Conservation (phyloP, 2,113 vertebrate genomes). For the Paratilapia polleni region DNA sequence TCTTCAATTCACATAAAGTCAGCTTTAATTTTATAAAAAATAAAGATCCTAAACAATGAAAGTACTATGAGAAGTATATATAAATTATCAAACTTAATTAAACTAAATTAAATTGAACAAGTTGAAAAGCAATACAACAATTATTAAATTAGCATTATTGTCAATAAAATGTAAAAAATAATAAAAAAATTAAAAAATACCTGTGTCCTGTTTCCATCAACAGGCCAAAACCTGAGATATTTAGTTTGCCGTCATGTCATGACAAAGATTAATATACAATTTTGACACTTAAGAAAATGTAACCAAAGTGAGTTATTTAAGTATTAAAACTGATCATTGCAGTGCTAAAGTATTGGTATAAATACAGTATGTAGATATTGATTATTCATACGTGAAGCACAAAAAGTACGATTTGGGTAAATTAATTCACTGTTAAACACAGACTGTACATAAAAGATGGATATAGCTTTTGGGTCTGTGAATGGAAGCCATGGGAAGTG, state of each 20-base stretch:
- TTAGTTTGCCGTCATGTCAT: too few relatives aligned
- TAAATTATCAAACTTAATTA: too few relatives aligned
- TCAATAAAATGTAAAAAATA: too few relatives aligned
- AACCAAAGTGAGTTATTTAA: neutral
- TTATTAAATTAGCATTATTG: neutral
- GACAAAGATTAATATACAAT: neutral
- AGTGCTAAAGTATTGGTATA: too few relatives aligned
- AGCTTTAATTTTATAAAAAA: too few relatives aligned
- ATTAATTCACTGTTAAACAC: neutral
- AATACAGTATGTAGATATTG: too few relatives aligned
- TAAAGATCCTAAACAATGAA: rapidly evolving
- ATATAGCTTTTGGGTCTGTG: rapidly evolving
- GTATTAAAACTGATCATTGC: neutral
- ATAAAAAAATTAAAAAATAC: neutral
- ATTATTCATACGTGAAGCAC: neutral
- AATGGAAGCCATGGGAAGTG: neutral
- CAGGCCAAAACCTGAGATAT: neutral
- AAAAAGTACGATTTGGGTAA: neutral
- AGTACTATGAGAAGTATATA: neutral
- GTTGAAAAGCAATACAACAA: neutral
- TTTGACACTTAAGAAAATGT: neutral
- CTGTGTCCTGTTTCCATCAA: neutral
- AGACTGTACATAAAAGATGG: neutral
- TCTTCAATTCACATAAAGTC: too few relatives aligned
- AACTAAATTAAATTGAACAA: too few relatives aligned